Base-by-base conservation (phyloP, 2,797 vertebrate genomes). In the Coreius guichenoti region DNA sequence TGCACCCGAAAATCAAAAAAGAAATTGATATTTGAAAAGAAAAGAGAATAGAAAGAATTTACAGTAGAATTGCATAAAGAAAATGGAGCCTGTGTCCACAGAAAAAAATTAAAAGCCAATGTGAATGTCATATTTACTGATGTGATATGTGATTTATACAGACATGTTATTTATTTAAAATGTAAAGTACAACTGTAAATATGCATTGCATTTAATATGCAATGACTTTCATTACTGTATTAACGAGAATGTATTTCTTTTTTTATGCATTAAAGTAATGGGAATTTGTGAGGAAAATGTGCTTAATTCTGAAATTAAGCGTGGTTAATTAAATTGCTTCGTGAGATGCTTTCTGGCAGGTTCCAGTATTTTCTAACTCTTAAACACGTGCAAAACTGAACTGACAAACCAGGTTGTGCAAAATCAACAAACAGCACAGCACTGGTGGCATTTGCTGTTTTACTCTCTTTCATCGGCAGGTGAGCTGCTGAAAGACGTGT, bases 401-500 rank as follows among this genome's bases (percentile, higher is more conserved):
- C 33, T 5, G 14, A 43, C 36, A 78, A 47, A 68, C 21, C 12
- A 80, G 63, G 45, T 16, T 49, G 45, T 1, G 49, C 29, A 78
- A 33, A 33, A 47, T 31, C 36, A 61, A 61, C 45, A 76, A 85
- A 33, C 70, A 67, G 73, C 23, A 63, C 54, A 70, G 26, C 33
- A 76, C 17, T 56, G 56, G 9, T 70, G 63, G 43, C 68, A 39
- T 86, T 78, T 80, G 36, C 80, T 80, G 72, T 67, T 86, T 82
- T 80, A 79, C 65, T 51, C 80, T 74, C 54, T 65, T 89, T 68
- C 70, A 79, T 31, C 36, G 13, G 73, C 80, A 81, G 88, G 79
- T 90, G 83, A 89, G 84, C 70, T 70, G 76, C 68, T 87, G 87
- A 81, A 65, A 84, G 76, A 84, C 61, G 78, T 36, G 63, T 91